Percentiles rank a stretch among this genome's conserved stretches.
Conservation (phyloP, 64 coral and sea anemone species). For the Montipora capricornis region DNA sequence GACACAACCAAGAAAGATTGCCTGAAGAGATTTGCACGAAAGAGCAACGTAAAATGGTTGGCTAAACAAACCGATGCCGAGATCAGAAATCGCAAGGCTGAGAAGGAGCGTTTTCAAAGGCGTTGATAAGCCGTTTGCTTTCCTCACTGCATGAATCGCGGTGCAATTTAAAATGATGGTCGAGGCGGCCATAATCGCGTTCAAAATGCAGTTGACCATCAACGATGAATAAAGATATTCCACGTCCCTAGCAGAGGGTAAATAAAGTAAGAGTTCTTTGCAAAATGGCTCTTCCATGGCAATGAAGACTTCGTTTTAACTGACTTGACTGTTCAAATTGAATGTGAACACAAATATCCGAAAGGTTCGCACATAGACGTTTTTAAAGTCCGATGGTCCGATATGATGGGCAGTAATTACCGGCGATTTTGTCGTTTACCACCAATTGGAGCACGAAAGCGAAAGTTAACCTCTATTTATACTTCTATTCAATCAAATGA, state of each 20-base stretch:
- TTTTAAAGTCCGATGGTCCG: not conserved
- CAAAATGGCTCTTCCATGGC: not conserved
- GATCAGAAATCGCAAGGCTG: not conserved
- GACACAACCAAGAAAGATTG: not conserved
- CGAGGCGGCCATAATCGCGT: not conserved
- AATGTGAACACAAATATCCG: not conserved
- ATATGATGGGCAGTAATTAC: not conserved
- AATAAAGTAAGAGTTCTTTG: not conserved
- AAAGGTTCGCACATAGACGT: not conserved
- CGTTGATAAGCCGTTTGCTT: not conserved
- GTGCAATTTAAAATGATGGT: constrained; percentile 7
- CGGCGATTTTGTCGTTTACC: not conserved
- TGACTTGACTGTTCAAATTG: not conserved
- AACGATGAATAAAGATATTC: not conserved
- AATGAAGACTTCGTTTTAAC: not conserved
- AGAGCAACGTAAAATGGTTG: constrained; percentile 15
- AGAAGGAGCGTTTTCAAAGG: not conserved
- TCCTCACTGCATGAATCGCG: constrained; percentile 13
- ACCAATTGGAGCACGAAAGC: not conserved
- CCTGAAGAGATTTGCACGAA: not conserved
- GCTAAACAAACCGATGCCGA: constrained; percentile 11
- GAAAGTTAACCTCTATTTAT: not conserved
- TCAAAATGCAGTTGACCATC: not conserved
- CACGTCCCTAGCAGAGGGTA: not conserved
- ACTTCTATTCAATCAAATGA: no score